Evolutionary conservation across 1,140 invertebrate species (phyloP).

Genomic region (Tachypleus tridentatus): DNA sequence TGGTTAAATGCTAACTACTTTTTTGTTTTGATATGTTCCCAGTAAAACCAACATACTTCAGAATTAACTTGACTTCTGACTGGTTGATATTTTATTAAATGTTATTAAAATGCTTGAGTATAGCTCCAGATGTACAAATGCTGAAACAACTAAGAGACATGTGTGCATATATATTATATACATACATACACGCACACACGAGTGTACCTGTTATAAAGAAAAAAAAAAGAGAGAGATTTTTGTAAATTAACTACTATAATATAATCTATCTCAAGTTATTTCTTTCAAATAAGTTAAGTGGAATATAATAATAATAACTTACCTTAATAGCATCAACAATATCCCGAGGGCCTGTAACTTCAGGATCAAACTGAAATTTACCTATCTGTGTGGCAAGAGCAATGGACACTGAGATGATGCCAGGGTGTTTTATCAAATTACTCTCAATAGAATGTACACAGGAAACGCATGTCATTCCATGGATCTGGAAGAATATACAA

Average conservation of each 20-base stretch:
- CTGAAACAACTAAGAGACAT: too few relatives aligned
- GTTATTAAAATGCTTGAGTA: too few relatives aligned
- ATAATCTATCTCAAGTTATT: slow-evolving; percentile 1
- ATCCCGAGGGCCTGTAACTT: slow-evolving; percentile 67
- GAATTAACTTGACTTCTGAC: too few relatives aligned
- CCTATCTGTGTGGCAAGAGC: slow-evolving; percentile 76
- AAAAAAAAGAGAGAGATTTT: slow-evolving; percentile 1
- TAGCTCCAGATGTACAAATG: too few relatives aligned
- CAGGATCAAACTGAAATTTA: slow-evolving; percentile 69
- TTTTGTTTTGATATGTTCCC: too few relatives aligned
- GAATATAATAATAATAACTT: slow-evolving; percentile 8
- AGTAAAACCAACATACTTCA: too few relatives aligned
- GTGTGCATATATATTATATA: too few relatives aligned
- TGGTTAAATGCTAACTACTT: too few relatives aligned
- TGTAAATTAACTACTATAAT: too few relatives aligned
- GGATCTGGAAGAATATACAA: slow-evolving; percentile 24
- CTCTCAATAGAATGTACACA: slow-evolving; percentile 35
- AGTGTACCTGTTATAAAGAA: not conserved
- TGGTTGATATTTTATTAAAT: too few relatives aligned
- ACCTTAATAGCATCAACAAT: slow-evolving; percentile 77
- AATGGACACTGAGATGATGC: slow-evolving; percentile 65
- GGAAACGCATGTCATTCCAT: slow-evolving; percentile 35
- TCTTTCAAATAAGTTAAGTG: not conserved
- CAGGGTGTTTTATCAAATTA: slow-evolving; percentile 32
- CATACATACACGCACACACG: too few relatives aligned